These are phyloP conservation scores for Acromyrmex echinatior DNA, from an alignment of 1,140 invertebrate species.

Conservation along the genomic window DNA sequence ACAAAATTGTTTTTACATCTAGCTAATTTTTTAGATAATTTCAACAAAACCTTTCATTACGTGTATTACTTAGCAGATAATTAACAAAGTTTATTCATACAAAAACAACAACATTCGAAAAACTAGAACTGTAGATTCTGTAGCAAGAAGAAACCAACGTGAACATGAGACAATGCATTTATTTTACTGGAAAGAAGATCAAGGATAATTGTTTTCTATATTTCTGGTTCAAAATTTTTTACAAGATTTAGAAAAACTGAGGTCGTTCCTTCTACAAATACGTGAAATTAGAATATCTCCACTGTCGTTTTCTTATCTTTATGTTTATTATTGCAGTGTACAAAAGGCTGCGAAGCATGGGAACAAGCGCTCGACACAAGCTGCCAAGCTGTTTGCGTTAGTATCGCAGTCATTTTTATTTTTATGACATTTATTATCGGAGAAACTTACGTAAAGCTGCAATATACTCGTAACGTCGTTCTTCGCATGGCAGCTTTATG, in stretches of 20 bases:
- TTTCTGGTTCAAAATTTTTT: background rate
- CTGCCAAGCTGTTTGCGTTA: constrained; percentile 91
- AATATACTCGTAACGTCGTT: constrained; percentile 7
- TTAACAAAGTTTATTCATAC: background rate
- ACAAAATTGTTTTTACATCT: too few relatives aligned
- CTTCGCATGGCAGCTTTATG: background rate
- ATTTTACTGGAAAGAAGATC: background rate
- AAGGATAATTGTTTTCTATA: background rate
- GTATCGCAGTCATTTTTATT: constrained; percentile 81
- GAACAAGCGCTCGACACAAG: constrained; percentile 89
- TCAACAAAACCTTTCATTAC: too few relatives aligned
- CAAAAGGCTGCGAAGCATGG: constrained; percentile 90
- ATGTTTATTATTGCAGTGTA: constrained; percentile 88
- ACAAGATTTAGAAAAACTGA: background rate
- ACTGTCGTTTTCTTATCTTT: constrained; percentile 38
- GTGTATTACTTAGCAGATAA: background rate
- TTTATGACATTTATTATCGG: constrained; percentile 41
- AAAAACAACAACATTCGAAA: background rate
- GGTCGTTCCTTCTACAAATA: background rate
- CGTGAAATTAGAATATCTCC: background rate
- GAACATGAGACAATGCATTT: background rate
- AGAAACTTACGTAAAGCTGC: constrained; percentile 28
- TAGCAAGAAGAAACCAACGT: background rate
- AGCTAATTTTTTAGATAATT: too few relatives aligned
- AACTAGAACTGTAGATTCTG: background rate